Evolutionary conservation across 2,113 vertebrate genomes (phyloP).

Genomic region (Circaetus gallicus): DNA sequence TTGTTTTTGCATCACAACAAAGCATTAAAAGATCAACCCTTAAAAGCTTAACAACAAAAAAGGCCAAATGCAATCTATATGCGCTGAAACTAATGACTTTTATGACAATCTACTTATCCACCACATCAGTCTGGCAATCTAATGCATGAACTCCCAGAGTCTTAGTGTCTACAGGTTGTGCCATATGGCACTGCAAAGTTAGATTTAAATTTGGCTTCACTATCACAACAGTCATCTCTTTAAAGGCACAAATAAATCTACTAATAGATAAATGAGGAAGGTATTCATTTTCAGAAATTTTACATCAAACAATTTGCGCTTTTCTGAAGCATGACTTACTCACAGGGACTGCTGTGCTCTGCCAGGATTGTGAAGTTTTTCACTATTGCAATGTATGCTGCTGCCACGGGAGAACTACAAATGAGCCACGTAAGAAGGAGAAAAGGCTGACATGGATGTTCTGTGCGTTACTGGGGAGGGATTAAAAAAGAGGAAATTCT

Average conservation of each 20-base stretch:
- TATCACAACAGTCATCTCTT: not conserved
- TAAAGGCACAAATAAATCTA: not conserved
- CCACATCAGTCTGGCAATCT: not conserved
- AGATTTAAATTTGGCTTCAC: not conserved
- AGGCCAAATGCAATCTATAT: not conserved
- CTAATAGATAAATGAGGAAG: not conserved
- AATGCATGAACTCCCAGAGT: not conserved
- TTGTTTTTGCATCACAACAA: not conserved
- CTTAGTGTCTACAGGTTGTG: slow-evolving; percentile 5
- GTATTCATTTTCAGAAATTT: not conserved
- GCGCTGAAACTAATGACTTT: slow-evolving; percentile 22
- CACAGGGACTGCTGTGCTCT: not conserved
- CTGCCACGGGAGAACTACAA: not conserved
- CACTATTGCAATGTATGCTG: not conserved
- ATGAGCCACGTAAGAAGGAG: not conserved
- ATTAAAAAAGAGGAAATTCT: not conserved
- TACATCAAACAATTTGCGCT: not conserved
- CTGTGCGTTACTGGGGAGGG: not conserved
- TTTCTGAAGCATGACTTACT: not conserved
- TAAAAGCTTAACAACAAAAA: slow-evolving; percentile 44
- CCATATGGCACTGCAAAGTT: slow-evolving; percentile 35
- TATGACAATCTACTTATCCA: slow-evolving; percentile 47
- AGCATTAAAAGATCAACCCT: slow-evolving; percentile 44
- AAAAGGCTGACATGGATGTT: not conserved
- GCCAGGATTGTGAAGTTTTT: not conserved